Evolutionary conservation across 2,797 vertebrate genomes (phyloP), one percentile per base, ranked within the genome.

Genomic region (Periophthalmus magnuspinnatus): DNA sequence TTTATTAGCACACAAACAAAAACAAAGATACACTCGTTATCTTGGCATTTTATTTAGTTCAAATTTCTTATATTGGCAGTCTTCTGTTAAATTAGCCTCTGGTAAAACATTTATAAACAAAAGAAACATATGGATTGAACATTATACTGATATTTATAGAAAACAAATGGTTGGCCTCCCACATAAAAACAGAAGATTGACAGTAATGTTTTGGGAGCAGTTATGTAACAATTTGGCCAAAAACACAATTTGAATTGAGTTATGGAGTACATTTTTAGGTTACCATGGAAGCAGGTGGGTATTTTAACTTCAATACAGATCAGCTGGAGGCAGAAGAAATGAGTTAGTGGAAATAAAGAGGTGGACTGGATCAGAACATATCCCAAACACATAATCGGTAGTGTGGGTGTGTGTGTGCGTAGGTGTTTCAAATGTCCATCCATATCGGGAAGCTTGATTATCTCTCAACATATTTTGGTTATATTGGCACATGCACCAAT

Each of bases 1-100:
- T 56, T 50, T 11, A 45, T 55, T 58, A 63, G 65, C 60, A 70
- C 6, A 63, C 58, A n/a, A 47, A 38, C 5, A 62, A 71, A 70
- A 36, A 67, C 47, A 24, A 41, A 59, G 11, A 72, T 10, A 67
- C 2, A 24, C 14, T 10, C 24, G 10, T 65, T 33, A 22, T 41
- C 67, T 67, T 72, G 6, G 10, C 14, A 61, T 55, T 58, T 48
- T 50, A 8, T n/a, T 48, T 41, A 6, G 36, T 45, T 62, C n/a
- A 22, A 4, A 32, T 47, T 2, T 48, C 21, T 22, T 28, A 28
- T 57, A 32, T 16, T 32, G 21, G 21, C 54, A 56, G 21, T 60
- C 8, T 34, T 17, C 19, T 5, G 59, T 62, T 41, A 38, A 38
- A 38, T 22, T 41, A 11, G 21, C 36, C 60, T 63, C 36, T 13